Evolutionary conservation across 2,888 invertebrate genomes (phyloP).

Genomic region (Drosophila conformis): DNA sequence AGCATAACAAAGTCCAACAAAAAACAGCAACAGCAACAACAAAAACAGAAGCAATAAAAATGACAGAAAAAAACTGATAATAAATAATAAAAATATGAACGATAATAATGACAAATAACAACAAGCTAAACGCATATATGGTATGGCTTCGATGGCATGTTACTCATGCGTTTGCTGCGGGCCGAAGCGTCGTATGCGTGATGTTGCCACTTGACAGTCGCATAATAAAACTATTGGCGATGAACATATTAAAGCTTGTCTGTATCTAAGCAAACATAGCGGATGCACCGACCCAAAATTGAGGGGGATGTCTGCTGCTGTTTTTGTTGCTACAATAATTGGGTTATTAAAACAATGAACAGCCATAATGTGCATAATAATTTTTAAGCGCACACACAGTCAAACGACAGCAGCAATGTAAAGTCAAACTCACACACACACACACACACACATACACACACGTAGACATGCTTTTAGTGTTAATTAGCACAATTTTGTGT

Average conservation of each 20-base stretch:
- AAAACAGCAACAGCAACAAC: not conserved
- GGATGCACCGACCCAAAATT: not conserved
- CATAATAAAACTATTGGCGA: slow-evolving; percentile 45
- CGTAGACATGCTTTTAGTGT: slow-evolving; percentile 72
- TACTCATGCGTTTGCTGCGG: slow-evolving; percentile 38
- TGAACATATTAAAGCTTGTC: not conserved
- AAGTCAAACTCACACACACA: slow-evolving; percentile 43
- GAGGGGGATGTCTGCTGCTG: not conserved
- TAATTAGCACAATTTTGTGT: slow-evolving; percentile 80
- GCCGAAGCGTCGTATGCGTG: slow-evolving; percentile 64
- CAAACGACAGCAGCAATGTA: slow-evolving; percentile 6
- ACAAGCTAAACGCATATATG: slow-evolving; percentile 33
- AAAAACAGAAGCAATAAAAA: slow-evolving; percentile 18
- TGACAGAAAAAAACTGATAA: slow-evolving; percentile 31
- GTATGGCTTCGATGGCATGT: slow-evolving; percentile 63
- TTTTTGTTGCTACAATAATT: slow-evolving; percentile 59
- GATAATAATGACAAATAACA: slow-evolving; percentile 40
- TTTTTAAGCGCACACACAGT: slow-evolving; percentile 61
- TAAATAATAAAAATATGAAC: slow-evolving; percentile 38
- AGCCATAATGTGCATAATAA: slow-evolving; percentile 78
- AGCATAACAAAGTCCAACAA: not conserved
- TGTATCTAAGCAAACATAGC: slow-evolving; percentile 20
- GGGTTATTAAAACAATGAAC: slow-evolving; percentile 74
- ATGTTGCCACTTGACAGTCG: slow-evolving; percentile 63
- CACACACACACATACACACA: slow-evolving; percentile 18